A percentile compares a stretch with the other conserved stretches of the same genome.
These are phyloP conservation scores for Ganaspis sp. DNA, from an alignment of 1,140 invertebrate species.

Conservation along the genomic window DNA sequence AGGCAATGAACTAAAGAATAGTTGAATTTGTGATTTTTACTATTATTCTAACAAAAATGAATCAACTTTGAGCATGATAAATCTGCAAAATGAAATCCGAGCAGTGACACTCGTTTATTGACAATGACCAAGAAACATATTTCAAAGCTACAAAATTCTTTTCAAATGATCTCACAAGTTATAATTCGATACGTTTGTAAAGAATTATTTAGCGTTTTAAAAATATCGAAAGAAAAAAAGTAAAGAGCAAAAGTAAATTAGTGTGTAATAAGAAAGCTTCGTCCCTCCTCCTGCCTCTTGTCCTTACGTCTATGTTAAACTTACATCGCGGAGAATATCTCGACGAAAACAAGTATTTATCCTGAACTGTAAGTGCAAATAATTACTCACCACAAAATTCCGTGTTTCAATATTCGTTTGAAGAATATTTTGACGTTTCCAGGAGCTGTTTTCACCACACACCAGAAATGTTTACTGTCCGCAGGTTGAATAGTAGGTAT, in stretches of 20 bases:
- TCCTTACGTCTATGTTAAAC: not conserved
- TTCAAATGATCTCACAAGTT: no score
- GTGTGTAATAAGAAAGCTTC: not conserved
- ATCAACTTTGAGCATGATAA: not conserved
- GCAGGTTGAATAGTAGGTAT: not conserved
- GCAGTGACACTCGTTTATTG: not conserved
- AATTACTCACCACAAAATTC: not conserved
- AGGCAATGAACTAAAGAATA: no score
- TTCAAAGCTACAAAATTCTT: not conserved
- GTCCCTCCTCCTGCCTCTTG: constrained; percentile 11
- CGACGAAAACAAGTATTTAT: not conserved
- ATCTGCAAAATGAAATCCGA: not conserved
- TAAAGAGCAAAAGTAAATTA: not conserved
- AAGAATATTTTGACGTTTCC: not conserved
- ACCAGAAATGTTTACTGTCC: constrained; percentile 2
- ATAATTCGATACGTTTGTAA: not conserved
- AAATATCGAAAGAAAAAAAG: not conserved
- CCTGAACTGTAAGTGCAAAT: not conserved
- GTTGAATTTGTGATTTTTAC: no score
- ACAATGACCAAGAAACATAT: not conserved
- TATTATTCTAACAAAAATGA: constrained; percentile 1
- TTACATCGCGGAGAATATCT: not conserved
- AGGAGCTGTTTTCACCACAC: not conserved
- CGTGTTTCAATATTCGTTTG: not conserved
- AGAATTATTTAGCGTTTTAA: not conserved